These are phyloP conservation scores for Pollenia griseotomentosa DNA, from an alignment of 2,888 invertebrate species.

Conservation along the genomic window DNA sequence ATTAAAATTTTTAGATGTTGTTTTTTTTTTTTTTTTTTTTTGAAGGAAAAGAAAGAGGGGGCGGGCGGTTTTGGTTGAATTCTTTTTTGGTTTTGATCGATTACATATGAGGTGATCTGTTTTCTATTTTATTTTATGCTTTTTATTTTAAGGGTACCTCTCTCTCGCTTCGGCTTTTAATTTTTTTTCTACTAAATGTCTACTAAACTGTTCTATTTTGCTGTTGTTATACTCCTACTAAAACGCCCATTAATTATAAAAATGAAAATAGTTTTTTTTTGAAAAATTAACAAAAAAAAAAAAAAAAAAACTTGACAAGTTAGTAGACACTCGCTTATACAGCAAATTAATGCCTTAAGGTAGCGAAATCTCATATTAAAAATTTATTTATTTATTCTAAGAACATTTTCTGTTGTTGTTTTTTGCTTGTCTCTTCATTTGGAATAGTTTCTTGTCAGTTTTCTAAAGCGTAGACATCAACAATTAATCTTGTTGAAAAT, in stretches of 20 bases:
- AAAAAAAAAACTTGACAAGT: constrained; percentile 58
- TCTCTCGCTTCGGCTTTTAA: constrained; percentile 2
- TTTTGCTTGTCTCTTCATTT: neutral
- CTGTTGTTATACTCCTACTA: constrained; percentile 69
- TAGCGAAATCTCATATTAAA: constrained; percentile 40
- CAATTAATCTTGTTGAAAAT: constrained; percentile 80
- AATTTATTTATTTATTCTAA: constrained; percentile 39
- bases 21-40: neutral
- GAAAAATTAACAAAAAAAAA: neutral
- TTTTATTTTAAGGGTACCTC: constrained; percentile 57
- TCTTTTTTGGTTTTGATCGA: constrained; percentile 69
- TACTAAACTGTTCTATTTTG: constrained; percentile 44
- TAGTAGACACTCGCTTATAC: constrained; percentile 16
- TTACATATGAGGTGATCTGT: constrained; percentile 72
- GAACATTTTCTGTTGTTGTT: constrained; percentile 5
- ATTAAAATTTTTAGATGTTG: constrained; percentile 33
- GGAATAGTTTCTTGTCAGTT: constrained; percentile 27
- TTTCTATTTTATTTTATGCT: constrained; percentile 32
- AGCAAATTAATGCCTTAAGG: constrained; percentile 45
- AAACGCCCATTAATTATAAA: constrained; percentile 73
- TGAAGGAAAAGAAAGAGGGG: neutral
- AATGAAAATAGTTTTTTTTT: constrained; percentile 26
- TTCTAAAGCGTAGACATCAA: constrained; percentile 76
- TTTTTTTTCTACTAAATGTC: constrained; percentile 48
- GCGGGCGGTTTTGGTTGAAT: constrained; percentile 47